Conservation (phyloP, 2,797 vertebrate genomes). For the Squalus acanthias region DNA sequence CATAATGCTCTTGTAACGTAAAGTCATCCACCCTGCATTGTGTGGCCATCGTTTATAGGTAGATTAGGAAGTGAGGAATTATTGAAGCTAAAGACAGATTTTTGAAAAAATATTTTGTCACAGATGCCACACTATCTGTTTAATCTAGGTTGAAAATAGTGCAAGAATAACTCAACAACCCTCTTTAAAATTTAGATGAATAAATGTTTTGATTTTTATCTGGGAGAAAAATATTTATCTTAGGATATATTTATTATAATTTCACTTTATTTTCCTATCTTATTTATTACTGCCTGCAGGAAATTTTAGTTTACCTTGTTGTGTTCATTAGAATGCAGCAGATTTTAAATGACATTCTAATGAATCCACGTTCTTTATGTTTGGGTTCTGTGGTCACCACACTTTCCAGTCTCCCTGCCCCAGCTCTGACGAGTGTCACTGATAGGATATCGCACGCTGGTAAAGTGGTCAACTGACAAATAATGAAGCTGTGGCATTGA, state of each 20-base stretch:
- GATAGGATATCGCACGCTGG: background rate
- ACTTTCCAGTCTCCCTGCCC: background rate
- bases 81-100: conserved; percentile 1
- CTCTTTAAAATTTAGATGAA: background rate
- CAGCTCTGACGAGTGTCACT: background rate
- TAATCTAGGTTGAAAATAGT: background rate
- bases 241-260: background rate
- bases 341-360: background rate
- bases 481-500: background rate
- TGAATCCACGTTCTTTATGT: background rate
- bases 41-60: conserved; percentile 7
- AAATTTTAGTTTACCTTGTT: background rate
- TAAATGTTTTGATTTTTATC: background rate
- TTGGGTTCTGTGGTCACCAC: background rate
- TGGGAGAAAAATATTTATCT: background rate
- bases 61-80: conserved; percentile 15
- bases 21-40: background rate
- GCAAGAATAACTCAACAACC: background rate
- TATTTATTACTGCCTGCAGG: background rate
- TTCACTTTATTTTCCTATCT: background rate
- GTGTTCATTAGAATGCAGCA: conserved; percentile 13
- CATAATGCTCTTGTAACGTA: conserved; percentile 33
- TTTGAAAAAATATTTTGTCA: conserved; percentile 17
- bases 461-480: background rate
- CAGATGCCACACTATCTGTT: background rate